Evolutionary conservation across 2,888 invertebrate species (phyloP), one percentile per base, ranked within the genome.

Genomic region (Lepidochrysops patricia): DNA sequence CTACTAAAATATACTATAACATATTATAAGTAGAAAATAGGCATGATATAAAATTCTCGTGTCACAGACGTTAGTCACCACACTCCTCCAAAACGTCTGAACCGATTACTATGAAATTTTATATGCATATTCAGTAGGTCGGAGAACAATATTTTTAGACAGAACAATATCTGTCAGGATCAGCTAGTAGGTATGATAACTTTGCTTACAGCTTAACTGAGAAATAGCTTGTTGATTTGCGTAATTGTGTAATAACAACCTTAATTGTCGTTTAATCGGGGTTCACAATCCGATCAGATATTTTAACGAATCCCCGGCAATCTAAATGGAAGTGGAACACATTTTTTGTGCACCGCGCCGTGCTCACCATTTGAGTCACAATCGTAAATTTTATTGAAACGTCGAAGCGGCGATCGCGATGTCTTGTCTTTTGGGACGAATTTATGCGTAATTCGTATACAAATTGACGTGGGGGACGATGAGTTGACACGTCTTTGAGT

Each of bases 321-420:
- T 79, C 82, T 82, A 84, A 84, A 84, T 82, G 83, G 84, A 85
- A 84, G 82, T 79, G 78, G 79, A 75, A 82, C 80, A 73, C 74
- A 78, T 80, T 86, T 87, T 84, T 84, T 84, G 80, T 84, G 80
- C 81, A 80, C 76, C 81, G 77, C 81, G 49, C 82, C 81, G 77
- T 82, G 49, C 82, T 83, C 80, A 82, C 84, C 83, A 85, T 86
- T 88, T 86, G 83, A 88, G 88, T 86, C 85, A 84, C 79, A 84
- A 87, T 85, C 88, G 88, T 88, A 88, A 89, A 88, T 89, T 88
- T 88, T 88, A 89, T 89, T 88, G 87, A 89, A 88, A 87, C 84
- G 88, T 87, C 86, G 83, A 82, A 80, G 82, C 84, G 82, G 77
- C 82, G 86, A 88, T 88, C 85, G 83, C 79, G 86, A 87, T 86